These are phyloP conservation scores for Echinometra lucunter DNA, from an alignment of 53 echinoderm and acorn worm species.

Conservation along the genomic window DNA sequence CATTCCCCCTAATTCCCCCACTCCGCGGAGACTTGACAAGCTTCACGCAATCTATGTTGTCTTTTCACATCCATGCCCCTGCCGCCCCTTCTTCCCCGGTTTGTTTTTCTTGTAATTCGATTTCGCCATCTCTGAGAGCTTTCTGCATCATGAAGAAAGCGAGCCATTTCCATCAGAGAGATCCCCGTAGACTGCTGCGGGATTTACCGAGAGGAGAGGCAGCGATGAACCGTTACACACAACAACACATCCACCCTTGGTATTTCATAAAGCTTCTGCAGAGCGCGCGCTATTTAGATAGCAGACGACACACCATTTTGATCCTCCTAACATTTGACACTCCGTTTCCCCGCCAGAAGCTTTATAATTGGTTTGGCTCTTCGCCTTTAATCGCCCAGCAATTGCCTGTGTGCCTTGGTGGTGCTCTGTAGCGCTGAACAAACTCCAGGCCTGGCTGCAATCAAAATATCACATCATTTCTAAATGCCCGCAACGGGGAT, in stretches of 20 bases:
- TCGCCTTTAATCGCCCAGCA: conserved; percentile 66
- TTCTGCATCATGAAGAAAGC: conserved; percentile 38
- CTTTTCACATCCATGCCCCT: conserved; percentile 67
- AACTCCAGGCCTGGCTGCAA: conserved; percentile 35
- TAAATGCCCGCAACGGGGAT: conserved; percentile 68
- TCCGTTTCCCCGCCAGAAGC: conserved; percentile 60
- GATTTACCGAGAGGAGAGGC: conserved; percentile 56
- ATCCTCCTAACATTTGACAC: conserved; percentile 67
- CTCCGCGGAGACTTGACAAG: conserved; percentile 31
- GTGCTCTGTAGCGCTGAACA: conserved; percentile 9
- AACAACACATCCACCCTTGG: background rate
- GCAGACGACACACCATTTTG: conserved; percentile 60
- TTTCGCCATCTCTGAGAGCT: conserved; percentile 60
- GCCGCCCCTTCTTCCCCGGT: background rate
- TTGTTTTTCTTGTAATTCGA: conserved; percentile 73
- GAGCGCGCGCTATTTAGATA: conserved; percentile 21
- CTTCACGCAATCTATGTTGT: conserved; percentile 70
- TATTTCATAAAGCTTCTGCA: conserved; percentile 13
- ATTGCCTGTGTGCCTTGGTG: conserved; percentile 68
- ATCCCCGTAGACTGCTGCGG: conserved; percentile 44
- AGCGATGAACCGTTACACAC: conserved; percentile 42
- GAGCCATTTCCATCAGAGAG: conserved; percentile 13
- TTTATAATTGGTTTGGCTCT: conserved; percentile 68
- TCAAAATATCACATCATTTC: conserved; percentile 70
- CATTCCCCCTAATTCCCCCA: conserved; percentile 63